Conservation (phyloP, 2,113 vertebrate genomes). For the Polyodon spathula region DNA sequence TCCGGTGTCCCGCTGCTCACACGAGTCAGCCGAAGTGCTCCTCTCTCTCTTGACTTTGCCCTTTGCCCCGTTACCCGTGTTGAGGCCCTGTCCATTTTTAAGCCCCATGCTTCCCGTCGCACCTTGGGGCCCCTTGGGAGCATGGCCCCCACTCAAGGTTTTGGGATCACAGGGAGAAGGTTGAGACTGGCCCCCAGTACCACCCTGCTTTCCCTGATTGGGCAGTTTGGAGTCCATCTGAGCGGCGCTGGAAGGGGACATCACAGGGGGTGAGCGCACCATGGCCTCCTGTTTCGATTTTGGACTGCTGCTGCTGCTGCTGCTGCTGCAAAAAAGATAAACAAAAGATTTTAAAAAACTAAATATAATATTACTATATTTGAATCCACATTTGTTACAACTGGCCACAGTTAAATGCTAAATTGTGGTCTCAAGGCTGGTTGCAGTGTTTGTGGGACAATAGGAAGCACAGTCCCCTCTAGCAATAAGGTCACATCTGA, state of each 20-base stretch:
- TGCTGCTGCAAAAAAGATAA: slow-evolving; percentile 23
- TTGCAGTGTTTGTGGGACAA: not conserved
- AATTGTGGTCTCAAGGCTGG: no score
- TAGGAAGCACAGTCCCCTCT: not conserved
- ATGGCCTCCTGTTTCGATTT: slow-evolving; percentile 99
- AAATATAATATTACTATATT: not conserved
- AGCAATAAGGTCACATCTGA: not conserved
- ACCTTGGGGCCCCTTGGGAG: slow-evolving; percentile 76
- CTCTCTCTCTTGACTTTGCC: slow-evolving; percentile 94
- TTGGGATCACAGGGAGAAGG: slow-evolving; percentile 92
- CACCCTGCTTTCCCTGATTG: slow-evolving; percentile 96
- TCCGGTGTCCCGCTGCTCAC: slow-evolving; percentile 87
- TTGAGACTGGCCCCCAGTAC: slow-evolving; percentile 89
- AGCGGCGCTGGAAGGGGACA: slow-evolving; percentile 94
- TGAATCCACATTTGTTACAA: no score
- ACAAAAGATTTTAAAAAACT: not conserved
- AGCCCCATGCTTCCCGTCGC: slow-evolving; percentile 87
- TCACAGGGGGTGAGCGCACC: slow-evolving; percentile 96
- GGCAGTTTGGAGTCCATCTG: slow-evolving; percentile 98
- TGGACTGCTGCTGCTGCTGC: slow-evolving; percentile 65
- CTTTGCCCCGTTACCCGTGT: slow-evolving; percentile 86
- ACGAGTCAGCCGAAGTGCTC: slow-evolving; percentile 92
- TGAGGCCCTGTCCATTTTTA: slow-evolving; percentile 79
- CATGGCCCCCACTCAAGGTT: slow-evolving; percentile 67
- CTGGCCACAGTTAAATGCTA: no score